These are phyloP conservation scores for Clepsis dumicolana DNA, from an alignment of 2,888 invertebrate species.

Conservation along the genomic window DNA sequence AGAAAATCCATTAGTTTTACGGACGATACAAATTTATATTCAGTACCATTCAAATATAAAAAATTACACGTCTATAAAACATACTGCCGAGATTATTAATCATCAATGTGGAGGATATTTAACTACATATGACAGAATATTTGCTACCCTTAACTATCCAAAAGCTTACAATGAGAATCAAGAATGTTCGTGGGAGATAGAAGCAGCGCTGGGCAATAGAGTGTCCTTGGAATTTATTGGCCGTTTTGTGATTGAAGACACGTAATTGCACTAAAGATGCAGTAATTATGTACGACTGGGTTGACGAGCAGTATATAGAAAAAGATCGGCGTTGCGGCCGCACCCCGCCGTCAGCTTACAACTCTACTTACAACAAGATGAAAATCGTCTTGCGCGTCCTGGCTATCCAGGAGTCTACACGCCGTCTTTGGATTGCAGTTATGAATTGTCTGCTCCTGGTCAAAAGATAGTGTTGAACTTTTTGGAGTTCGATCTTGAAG, in stretches of 20 bases:
- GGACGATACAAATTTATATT: slow-evolving; percentile 86
- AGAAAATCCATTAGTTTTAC: slow-evolving; percentile 72
- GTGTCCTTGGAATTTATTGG: slow-evolving; percentile 89
- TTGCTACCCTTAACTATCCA: slow-evolving; percentile 88
- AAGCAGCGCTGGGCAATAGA: slow-evolving; percentile 87
- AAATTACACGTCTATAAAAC: slow-evolving; percentile 59
- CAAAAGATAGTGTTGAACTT: slow-evolving; percentile 85
- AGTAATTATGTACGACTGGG: slow-evolving; percentile 88
- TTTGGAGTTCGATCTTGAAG: slow-evolving; percentile 85
- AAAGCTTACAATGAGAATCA: slow-evolving; percentile 89
- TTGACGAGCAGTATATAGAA: slow-evolving; percentile 80
- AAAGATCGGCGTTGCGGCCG: slow-evolving; percentile 90
- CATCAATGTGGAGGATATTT: slow-evolving; percentile 90
- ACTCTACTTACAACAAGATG: slow-evolving; percentile 88
- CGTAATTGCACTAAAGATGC: slow-evolving; percentile 91
- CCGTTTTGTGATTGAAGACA: slow-evolving; percentile 91
- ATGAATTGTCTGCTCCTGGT: slow-evolving; percentile 84
- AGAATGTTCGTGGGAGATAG: slow-evolving; percentile 93
- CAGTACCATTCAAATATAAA: slow-evolving; percentile 88
- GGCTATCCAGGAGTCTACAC: slow-evolving; percentile 90
- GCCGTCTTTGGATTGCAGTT: slow-evolving; percentile 87
- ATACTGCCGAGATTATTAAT: slow-evolving; percentile 62
- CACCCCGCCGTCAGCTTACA: slow-evolving; percentile 80
- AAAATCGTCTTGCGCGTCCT: slow-evolving; percentile 91
- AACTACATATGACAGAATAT: slow-evolving; percentile 69